A percentile compares a stretch with the other conserved stretches of the same genome.
phyloP scores from a whole-genome alignment of 2,888 invertebrate species.

The Automeris io region DNA sequence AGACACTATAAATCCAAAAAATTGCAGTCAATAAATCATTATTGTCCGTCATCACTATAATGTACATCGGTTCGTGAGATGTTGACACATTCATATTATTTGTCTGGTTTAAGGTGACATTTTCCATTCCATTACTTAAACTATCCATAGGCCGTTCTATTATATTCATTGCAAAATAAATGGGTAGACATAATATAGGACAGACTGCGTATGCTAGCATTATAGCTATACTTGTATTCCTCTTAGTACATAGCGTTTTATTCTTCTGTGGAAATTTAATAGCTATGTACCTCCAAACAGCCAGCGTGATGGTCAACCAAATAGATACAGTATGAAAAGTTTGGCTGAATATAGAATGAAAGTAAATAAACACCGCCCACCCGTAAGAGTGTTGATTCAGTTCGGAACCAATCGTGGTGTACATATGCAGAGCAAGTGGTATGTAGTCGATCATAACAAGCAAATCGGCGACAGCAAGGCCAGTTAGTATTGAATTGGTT shows the following conservation, averaged over 20 bases:
- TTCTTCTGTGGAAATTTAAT: slow-evolving; percentile 91
- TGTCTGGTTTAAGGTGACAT: slow-evolving; percentile 36
- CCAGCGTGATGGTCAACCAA: slow-evolving; percentile 93
- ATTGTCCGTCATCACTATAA: slow-evolving; percentile 80
- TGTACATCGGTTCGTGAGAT: slow-evolving; percentile 76
- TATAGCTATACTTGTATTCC: slow-evolving; percentile 86
- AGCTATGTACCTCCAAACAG: slow-evolving; percentile 94
- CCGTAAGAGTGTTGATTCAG: slow-evolving; percentile 77
- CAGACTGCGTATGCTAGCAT: slow-evolving; percentile 87
- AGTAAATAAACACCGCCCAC: slow-evolving; percentile 89
- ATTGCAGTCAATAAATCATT: slow-evolving; percentile 81
- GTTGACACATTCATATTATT: slow-evolving; percentile 30
- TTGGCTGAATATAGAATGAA: slow-evolving; percentile 94
- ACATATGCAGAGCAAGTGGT: slow-evolving; percentile 89
- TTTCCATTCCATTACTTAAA: slow-evolving; percentile 21
- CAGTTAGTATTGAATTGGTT: slow-evolving; percentile 95
- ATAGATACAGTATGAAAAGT: slow-evolving; percentile 94
- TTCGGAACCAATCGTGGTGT: slow-evolving; percentile 76
- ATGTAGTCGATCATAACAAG: slow-evolving; percentile 96
- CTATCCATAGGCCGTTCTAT: slow-evolving; percentile 46
- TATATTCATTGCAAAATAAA: slow-evolving; percentile 88
- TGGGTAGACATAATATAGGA: slow-evolving; percentile 89
- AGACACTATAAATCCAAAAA: slow-evolving; percentile 94
- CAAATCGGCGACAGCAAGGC: slow-evolving; percentile 93
- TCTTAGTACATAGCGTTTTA: slow-evolving; percentile 87